Evolutionary conservation across 1,140 invertebrate species (phyloP).

Genomic region (Tenebrio molitor): DNA sequence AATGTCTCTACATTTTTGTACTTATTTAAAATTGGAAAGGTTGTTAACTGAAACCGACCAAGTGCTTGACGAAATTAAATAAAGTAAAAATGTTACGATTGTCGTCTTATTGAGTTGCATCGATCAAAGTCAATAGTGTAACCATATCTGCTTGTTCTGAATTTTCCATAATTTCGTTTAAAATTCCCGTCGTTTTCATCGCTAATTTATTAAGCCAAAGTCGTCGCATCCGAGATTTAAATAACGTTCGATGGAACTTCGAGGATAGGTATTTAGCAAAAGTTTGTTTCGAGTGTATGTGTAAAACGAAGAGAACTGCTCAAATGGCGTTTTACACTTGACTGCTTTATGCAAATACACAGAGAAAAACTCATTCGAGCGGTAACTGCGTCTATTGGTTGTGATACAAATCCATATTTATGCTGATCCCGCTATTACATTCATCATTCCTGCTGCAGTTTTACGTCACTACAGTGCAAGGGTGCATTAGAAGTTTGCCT

Average conservation of each 20-base stretch:
- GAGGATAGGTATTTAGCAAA: constrained; percentile 14
- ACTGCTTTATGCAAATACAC: constrained; percentile 39
- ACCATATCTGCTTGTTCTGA: neutral
- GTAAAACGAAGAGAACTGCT: constrained; percentile 23
- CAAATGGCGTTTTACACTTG: constrained; percentile 40
- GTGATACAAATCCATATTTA: constrained; percentile 39
- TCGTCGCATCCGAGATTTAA: neutral
- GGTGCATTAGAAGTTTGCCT: no score
- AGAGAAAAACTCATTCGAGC: constrained; percentile 37
- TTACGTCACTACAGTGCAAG: no score
- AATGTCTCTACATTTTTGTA: neutral
- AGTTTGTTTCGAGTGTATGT: constrained; percentile 17
- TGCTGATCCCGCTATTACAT: constrained; percentile 20
- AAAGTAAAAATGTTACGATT: neutral
- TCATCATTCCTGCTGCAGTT: neutral
- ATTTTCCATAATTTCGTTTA: constrained; percentile 1
- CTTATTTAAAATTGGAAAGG: neutral
- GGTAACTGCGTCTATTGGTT: constrained; percentile 31
- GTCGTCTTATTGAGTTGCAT: neutral
- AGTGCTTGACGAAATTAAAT: neutral
- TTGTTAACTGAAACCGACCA: neutral
- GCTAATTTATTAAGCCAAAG: neutral
- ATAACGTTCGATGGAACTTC: constrained; percentile 7
- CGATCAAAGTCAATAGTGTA: neutral
- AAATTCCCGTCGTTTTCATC: neutral